A percentile compares a stretch with the other conserved stretches of the same genome.
Evolutionary conservation across 2,113 vertebrate species (phyloP).

Genomic region (Melanotaenia duboulayi): DNA sequence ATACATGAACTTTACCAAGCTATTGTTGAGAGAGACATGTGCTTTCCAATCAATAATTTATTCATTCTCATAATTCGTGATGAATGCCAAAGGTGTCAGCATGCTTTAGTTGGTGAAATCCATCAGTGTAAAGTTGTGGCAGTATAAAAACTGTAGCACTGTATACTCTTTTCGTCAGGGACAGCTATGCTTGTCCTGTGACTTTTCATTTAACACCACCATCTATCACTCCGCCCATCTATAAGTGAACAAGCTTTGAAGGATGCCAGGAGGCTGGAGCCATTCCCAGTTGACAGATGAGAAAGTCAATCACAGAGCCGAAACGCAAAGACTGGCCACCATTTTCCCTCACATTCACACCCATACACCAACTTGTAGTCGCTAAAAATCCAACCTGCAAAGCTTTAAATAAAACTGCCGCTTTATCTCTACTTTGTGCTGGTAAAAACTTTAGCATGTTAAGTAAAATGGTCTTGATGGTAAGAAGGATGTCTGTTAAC

Average conservation of each 20-base stretch:
- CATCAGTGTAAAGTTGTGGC: background rate
- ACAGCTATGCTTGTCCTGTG: conserved; percentile 3
- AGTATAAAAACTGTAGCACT: background rate
- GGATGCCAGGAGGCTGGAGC: conserved; percentile 10
- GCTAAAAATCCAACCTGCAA: background rate
- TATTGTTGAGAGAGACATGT: too few species aligned
- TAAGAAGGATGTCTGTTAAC: too few species aligned
- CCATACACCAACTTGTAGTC: background rate
- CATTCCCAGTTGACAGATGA: background rate
- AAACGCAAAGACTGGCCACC: background rate
- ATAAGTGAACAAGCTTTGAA: conserved; percentile 19
- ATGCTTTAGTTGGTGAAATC: background rate
- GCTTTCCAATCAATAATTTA: conserved; percentile 8
- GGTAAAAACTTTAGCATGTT: too few species aligned
- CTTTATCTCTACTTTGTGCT: too few species aligned
- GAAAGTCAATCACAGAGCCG: conserved; percentile 23
- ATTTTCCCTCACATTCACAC: conserved; percentile 9
- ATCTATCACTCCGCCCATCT: conserved; percentile 16
- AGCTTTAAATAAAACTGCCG: background rate
- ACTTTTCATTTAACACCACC: conserved; percentile 31
- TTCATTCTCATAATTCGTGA: background rate
- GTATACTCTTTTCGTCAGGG: background rate
- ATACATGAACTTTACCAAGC: too few species aligned
- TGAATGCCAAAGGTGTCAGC: background rate
- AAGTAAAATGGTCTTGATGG: too few species aligned